These are phyloP conservation scores for Pseudochirops cupreus DNA, from an alignment of 2,797 vertebrate genomes.

Conservation along the genomic window DNA sequence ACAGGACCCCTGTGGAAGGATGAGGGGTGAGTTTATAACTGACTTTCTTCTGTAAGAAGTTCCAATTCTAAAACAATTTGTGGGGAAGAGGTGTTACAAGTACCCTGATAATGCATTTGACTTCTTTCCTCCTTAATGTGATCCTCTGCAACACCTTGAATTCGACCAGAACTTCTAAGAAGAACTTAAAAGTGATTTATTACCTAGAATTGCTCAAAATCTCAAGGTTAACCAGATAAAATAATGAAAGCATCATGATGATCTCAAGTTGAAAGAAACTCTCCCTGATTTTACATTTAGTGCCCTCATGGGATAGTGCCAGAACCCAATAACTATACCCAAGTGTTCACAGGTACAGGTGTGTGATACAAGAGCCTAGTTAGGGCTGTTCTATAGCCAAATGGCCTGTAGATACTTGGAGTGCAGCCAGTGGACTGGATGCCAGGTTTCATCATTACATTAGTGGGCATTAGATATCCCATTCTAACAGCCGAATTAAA, in stretches of 20 bases:
- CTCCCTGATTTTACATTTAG: background rate
- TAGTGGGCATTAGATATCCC: background rate
- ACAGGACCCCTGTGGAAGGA: background rate
- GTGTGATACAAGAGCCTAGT: background rate
- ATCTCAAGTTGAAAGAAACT: background rate
- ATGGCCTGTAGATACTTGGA: background rate
- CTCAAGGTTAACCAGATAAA: background rate
- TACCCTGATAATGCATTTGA: background rate
- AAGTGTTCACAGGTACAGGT: background rate
- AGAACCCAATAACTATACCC: background rate
- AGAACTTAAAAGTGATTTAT: background rate
- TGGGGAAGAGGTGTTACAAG: background rate
- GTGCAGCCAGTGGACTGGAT: background rate
- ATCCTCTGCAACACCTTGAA: background rate
- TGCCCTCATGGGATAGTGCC: background rate
- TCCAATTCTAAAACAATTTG: background rate
- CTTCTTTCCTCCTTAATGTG: background rate
- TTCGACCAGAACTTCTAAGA: background rate
- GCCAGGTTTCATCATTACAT: background rate
- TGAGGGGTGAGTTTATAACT: background rate
- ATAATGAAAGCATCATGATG: background rate
- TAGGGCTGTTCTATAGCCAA: background rate
- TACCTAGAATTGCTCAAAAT: background rate
- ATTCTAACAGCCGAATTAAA: background rate
- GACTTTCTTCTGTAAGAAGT: background rate